Conservation (phyloP, 2,888 invertebrate genomes). For the Tachina fera region DNA sequence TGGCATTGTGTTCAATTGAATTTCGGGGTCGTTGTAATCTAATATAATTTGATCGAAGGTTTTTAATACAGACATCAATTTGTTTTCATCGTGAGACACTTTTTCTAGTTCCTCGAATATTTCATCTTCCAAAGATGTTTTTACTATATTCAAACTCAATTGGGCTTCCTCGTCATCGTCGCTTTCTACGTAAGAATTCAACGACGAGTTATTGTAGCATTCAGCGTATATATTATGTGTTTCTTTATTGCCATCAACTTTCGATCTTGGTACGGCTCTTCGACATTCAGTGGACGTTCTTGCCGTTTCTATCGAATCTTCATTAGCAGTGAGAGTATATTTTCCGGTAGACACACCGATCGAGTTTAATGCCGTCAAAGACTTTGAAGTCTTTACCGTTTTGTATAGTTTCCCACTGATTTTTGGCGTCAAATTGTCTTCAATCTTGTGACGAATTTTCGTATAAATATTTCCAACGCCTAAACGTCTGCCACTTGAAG, state of each 20-base stretch:
- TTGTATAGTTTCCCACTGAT: slow-evolving; percentile 79
- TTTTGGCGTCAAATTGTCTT: slow-evolving; percentile 81
- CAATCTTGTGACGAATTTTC: slow-evolving; percentile 82
- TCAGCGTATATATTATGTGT: slow-evolving; percentile 26
- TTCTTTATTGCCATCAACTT: neutral
- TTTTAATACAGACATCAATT: slow-evolving; percentile 84
- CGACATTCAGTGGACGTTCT: neutral
- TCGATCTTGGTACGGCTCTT: neutral
- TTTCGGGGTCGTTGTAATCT: slow-evolving; percentile 79
- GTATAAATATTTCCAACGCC: slow-evolving; percentile 80
- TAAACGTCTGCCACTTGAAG: slow-evolving; percentile 41
- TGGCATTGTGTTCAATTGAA: slow-evolving; percentile 26
- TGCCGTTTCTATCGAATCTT: neutral
- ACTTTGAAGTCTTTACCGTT: slow-evolving; percentile 78
- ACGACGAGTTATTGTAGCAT: slow-evolving; percentile 2
- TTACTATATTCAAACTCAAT: slow-evolving; percentile 79
- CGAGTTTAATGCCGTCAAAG: slow-evolving; percentile 76
- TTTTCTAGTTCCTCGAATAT: slow-evolving; percentile 83
- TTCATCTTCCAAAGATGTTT: slow-evolving; percentile 82
- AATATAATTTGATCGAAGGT: slow-evolving; percentile 84
- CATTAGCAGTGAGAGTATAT: slow-evolving; percentile 61
- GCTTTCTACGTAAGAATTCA: slow-evolving; percentile 75
- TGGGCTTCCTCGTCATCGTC: slow-evolving; percentile 79
- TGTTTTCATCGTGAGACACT: slow-evolving; percentile 83
- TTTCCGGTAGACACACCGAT: slow-evolving; percentile 72